phyloP scores from a whole-genome alignment of 2,113 vertebrate species.

The Anarhynchus alexandrinus region DNA sequence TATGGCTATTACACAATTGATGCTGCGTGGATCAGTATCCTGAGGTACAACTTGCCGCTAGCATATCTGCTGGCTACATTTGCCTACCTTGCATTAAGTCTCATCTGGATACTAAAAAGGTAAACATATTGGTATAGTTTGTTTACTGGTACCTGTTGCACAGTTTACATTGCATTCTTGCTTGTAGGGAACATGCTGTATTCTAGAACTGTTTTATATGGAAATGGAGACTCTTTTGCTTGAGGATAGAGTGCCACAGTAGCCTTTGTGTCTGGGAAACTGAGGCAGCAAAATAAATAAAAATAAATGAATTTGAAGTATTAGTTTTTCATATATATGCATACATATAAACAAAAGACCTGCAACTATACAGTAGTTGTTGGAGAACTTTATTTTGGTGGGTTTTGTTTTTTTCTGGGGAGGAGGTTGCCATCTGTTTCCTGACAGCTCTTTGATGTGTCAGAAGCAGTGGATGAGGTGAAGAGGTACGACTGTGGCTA shows the following conservation, averaged over 20 bases:
- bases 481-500: background rate
- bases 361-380: background rate
- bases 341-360: background rate
- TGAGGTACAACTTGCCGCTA: slow-evolving; percentile 84
- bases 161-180: background rate
- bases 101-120: slow-evolving; percentile 94
- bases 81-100: slow-evolving; percentile 85
- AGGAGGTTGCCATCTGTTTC: background rate
- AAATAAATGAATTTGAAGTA: background rate
- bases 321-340: background rate
- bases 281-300: background rate
- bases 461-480: background rate
- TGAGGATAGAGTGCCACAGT: background rate
- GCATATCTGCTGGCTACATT: slow-evolving; percentile 89
- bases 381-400: background rate
- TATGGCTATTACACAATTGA: slow-evolving; percentile 90
- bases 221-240: background rate
- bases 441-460: background rate
- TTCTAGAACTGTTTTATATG: background rate
- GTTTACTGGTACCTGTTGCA: background rate
- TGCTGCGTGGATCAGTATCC: slow-evolving; percentile 56
- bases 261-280: background rate
- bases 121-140: slow-evolving; percentile 38
- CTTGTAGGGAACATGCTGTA: background rate
- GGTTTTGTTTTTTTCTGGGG: background rate